Conservation (phyloP, 2,888 invertebrate species). For the Drosophila demipolita region DNA sequence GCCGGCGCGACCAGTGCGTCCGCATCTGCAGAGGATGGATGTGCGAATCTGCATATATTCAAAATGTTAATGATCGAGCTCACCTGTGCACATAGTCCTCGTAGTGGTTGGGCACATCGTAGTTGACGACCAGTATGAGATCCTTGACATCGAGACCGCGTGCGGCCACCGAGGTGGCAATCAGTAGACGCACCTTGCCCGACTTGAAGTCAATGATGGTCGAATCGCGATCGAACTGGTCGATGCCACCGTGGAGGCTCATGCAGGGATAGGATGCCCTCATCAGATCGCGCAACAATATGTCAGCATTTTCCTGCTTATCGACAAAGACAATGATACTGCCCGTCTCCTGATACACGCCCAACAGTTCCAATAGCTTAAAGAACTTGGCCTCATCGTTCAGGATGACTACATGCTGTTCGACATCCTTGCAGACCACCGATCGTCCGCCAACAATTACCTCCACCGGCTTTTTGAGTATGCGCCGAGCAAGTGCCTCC, state of each 20-base stretch:
- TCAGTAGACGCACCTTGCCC: constrained; percentile 95
- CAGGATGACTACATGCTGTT: constrained; percentile 96
- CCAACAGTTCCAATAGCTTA: constrained; percentile 98
- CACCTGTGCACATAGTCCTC: constrained; percentile 98
- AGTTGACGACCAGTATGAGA: constrained; percentile 98
- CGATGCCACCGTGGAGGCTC: constrained; percentile 99
- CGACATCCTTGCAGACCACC: constrained; percentile 98
- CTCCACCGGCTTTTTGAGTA: constrained; percentile 97
- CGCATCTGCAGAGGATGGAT: constrained; percentile 88
- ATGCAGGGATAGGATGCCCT: constrained; percentile 98
- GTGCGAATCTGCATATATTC: not conserved
- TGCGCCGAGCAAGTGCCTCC: constrained; percentile 98
- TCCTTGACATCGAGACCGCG: constrained; percentile 99
- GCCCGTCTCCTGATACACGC: constrained; percentile 95
- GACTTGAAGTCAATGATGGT: constrained; percentile 99
- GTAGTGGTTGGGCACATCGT: constrained; percentile 99
- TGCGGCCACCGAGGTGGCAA: constrained; percentile 99
- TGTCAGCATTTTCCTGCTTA: constrained; percentile 98
- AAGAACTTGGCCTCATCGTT: constrained; percentile 99
- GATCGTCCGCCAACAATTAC: constrained; percentile 98
- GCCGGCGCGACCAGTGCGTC: constrained; percentile 95
- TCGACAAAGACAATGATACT: constrained; percentile 99
- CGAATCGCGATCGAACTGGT: constrained; percentile 99
- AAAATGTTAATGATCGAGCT: constrained; percentile 2
- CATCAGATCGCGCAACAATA: constrained; percentile 96